Conservation (phyloP, 2,797 vertebrate species). For the Ambastaia sidthimunki region DNA sequence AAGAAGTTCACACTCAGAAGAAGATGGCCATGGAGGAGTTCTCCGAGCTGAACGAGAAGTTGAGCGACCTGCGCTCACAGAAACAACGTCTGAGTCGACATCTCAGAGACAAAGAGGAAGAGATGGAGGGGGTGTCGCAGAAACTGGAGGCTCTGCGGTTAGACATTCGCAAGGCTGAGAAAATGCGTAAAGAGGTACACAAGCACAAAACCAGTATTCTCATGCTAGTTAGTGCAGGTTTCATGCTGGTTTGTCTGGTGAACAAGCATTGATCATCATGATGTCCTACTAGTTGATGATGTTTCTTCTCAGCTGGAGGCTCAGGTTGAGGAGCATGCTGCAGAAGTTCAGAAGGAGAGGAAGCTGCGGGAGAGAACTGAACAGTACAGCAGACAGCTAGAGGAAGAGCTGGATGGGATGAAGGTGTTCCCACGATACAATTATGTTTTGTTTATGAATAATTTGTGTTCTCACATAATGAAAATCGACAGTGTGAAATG, state of each 20-base stretch:
- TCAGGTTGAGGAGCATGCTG: constrained; percentile 85
- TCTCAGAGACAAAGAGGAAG: constrained; percentile 97
- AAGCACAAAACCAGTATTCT: too few species aligned
- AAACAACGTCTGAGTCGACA: constrained; percentile 95
- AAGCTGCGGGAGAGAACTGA: constrained; percentile 93
- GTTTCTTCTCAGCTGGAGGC: constrained; percentile 85
- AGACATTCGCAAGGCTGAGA: constrained; percentile 95
- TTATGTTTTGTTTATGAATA: neutral
- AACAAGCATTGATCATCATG: too few species aligned
- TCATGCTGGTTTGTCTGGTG: neutral
- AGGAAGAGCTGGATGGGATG: constrained; percentile 91
- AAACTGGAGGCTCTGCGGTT: constrained; percentile 92
- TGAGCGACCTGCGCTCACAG: constrained; percentile 91
- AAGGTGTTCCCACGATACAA: constrained; percentile 79
- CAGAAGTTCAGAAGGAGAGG: constrained; percentile 92
- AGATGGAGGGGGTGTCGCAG: constrained; percentile 90
- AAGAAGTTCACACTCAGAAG: constrained; percentile 96
- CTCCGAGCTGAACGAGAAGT: constrained; percentile 93
- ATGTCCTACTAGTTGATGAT: constrained; percentile 14
- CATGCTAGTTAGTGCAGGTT: too few species aligned
- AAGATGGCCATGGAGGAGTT: constrained; percentile 97
- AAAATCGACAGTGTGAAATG: too few species aligned
- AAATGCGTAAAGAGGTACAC: constrained; percentile 67
- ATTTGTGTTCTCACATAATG: too few species aligned
- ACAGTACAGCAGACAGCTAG: constrained; percentile 92